Base-by-base conservation (phyloP, 2,797 vertebrate species). In the Decapterus maruadsi region DNA sequence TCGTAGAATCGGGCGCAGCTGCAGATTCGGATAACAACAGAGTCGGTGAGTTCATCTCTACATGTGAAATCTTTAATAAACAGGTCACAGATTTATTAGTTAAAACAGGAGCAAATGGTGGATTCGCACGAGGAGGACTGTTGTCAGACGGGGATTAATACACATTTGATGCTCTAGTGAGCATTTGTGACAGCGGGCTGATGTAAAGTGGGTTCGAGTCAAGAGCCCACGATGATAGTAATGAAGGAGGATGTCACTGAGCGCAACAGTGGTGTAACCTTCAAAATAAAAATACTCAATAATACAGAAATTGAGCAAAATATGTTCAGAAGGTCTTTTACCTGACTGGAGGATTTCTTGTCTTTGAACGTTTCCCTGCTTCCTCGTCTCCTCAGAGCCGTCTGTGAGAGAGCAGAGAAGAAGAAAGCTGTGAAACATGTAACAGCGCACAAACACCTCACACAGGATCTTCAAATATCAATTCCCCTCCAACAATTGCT, bases 281-380 rank as follows among this genome's bases (percentile, higher is more conserved):
- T 12, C 6, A 45, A 20, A 1, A 45, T 20, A 7, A 1, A 22
- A 26, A 26, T 20, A 36, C 20, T 38, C 19, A 6, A 16, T n/a
- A 0, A 53, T n/a, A 22, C 5, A 19, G 20, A 59, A 22, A 19
- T 48, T 50, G 17, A 26, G 31, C 20, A 11, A 36, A 58, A 31
- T 61, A 43, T 55, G 12, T 59, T 9, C 19, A 2, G 2, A 20
- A 10, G 10, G 7, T 43, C 3, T 66, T 82, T 94, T 26, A 99
- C 98, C 98, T 99, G 98, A 84, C 91, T 95, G 29, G 94, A 83
- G 16, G 94, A 86, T 89, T 97, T 99, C 91, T 98, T 99, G 85
- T 99, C 98, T 93, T 98, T 99, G 87, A 97, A 96, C 1, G 93
- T 90, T 90, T 99, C 98, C 59, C 98, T 95, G 88, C 97, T 97